Evolutionary conservation across 2,888 invertebrate species (phyloP), one percentile per base, ranked within the genome.

Genomic region (Teinopalpus imperialis): DNA sequence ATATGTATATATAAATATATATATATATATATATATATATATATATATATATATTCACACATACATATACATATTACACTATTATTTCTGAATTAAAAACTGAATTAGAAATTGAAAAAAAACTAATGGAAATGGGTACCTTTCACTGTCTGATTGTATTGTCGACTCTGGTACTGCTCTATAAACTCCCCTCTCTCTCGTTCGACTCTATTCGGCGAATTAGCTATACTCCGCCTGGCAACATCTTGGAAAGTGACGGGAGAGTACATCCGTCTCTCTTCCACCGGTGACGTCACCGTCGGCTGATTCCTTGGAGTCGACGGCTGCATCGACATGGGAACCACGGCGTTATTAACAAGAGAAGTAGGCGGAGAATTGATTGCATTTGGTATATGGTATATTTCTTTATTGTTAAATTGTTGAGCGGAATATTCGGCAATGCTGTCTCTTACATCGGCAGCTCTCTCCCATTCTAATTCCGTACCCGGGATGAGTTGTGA

Each of bases 201-300:
- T 1, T 81, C 86, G 12, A 68, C 71, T 50, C 82, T 80, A 41
- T 85, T 93, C 0, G 95, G 95, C 0, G 94, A 95, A 69, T 93
- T 94, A 0, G 93, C 94, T 48, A 94, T 92, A 62, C 95, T 95
- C 42, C 94, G 82, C n/a, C 93, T 80, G 0, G 94, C 95, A 0
- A 95, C 94, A 68, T 95, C 95, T 66, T 95, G 93, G 63, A 95
- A 95, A 0, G 95, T 96, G 9, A 96, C 94, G 0, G 96, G 96
- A 0, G 95, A 95, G 72, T 96, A 96, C 54, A 94, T 93, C 39
- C 93, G 89, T 59, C 93, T 89, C 46, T 93, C 93, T 58, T 94
- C 93, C n/a, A 71, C 72, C 0, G 85, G 87, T 51, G 87, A 85
- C 52, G 70, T 82, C 60, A 79, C 74, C 0, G 64, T 67, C 24